phyloP scores from a whole-genome alignment of 2,113 vertebrate species.

The Epinephelus lanceolatus region DNA sequence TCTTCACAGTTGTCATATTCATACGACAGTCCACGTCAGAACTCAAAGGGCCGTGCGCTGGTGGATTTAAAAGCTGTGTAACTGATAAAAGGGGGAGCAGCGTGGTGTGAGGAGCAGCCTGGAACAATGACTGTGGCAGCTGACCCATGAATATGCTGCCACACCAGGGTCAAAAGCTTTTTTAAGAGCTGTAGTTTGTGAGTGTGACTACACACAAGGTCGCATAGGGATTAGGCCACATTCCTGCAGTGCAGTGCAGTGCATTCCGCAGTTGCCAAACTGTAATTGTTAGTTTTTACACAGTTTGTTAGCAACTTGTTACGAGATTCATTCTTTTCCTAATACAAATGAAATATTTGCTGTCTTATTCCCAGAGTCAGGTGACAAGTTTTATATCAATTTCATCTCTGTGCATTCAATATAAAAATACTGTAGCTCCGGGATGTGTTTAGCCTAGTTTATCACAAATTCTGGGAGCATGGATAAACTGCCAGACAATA shows the following conservation, averaged over 20 bases:
- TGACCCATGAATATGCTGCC: constrained; percentile 30
- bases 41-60: not conserved
- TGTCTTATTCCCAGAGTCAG: not conserved
- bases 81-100: constrained; percentile 23
- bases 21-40: not conserved
- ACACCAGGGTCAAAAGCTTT: not conserved
- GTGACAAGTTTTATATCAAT: not conserved
- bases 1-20: constrained; percentile 26
- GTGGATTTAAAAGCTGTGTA: constrained; percentile 5
- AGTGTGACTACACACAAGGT: not conserved
- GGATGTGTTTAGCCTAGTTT: not conserved
- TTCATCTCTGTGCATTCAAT: not conserved
- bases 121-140: constrained; percentile 30
- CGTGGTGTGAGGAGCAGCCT: not conserved
- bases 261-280: not conserved
- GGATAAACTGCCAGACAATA: not conserved
- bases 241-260: constrained; percentile 5
- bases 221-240: not conserved
- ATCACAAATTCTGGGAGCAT: not conserved
- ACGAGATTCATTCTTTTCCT: not conserved
- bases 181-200: constrained; percentile 16
- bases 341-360: not conserved
- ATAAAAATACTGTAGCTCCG: not conserved
- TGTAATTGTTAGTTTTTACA: not conserved
- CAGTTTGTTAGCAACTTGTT: not conserved